Percentiles rank a stretch among this genome's conserved stretches.
These are phyloP conservation scores for Branchipolynoe longqiensis DNA, from an alignment of 2,888 invertebrate species.

Conservation along the genomic window DNA sequence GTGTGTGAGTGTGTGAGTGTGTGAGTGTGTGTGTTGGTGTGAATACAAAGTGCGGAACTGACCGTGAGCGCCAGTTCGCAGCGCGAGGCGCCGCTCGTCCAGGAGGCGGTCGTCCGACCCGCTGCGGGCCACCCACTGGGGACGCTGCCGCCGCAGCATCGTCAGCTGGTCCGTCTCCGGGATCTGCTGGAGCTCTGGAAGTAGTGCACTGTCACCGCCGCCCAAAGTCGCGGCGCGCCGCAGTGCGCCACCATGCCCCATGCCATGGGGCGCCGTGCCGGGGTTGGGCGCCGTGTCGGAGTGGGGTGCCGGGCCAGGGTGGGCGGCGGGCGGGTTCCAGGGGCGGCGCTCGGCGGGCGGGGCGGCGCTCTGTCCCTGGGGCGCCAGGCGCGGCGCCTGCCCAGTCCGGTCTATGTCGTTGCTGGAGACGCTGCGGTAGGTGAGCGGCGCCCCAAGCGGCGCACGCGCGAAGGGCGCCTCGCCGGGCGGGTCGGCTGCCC, in stretches of 20 bases:
- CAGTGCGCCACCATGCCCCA: not conserved
- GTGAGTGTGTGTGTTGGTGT: too few relatives aligned
- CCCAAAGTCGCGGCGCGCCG: not conserved
- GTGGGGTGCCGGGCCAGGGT: constrained; percentile 4
- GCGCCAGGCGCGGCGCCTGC: constrained; percentile 28
- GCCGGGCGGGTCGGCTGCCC: not conserved
- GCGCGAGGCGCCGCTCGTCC: constrained; percentile 12
- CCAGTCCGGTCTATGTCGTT: constrained; percentile 24
- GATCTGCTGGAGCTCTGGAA: constrained; percentile 41
- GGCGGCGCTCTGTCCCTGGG: constrained; percentile 10
- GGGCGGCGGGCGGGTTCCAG: constrained; percentile 24
- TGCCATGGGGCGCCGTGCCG: not conserved
- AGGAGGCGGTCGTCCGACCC: constrained; percentile 20
- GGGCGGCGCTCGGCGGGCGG: constrained; percentile 8
- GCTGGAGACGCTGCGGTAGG: constrained; percentile 2
- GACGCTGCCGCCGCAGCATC: not conserved
- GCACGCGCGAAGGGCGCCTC: not conserved
- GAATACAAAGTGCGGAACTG: too few relatives aligned
- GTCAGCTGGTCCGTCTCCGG: constrained; percentile 42
- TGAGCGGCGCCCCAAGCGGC: not conserved
- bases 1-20: too few relatives aligned
- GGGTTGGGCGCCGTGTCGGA: not conserved
- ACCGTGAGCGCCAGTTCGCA: not conserved
- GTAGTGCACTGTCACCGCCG: not conserved
- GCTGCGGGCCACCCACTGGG: not conserved